Base-by-base conservation (phyloP, 2,113 vertebrate genomes). In the Aegithalos caudatus region DNA sequence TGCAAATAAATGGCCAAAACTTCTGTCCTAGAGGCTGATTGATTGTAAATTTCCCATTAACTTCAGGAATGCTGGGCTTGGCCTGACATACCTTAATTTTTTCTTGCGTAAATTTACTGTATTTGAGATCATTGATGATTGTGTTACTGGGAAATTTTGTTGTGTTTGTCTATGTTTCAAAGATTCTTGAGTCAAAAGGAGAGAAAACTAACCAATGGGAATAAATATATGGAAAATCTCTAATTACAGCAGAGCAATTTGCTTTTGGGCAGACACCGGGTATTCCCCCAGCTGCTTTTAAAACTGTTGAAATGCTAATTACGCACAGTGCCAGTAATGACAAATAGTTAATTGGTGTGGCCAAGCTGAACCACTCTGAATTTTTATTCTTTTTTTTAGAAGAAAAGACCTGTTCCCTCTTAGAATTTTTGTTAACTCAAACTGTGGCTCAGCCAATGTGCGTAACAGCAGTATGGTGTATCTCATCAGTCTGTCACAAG, bases 251-350 rank as follows among this genome's bases (percentile, higher is more conserved):
- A 86, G 42, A 90, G 77, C 74, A 88, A 67, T 96, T 92, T 90
- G 69, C 61, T 94, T 94, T 91, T 94, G 77, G 82, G 94, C 95
- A 96, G 94, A 95, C 89, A 92, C 92, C 31, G 86, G 76, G 89
- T 95, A 94, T 97, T 97, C 96, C 92, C 90, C 84, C 92, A 92
- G 85, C 95, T 93, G 92, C 87, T 92, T 87, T 91, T 93, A 62
- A 70, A 92, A 88, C 71, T 88, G 71, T 90, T 88, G 71, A 97
- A 90, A 95, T 95, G 86, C 93, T 88, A 81, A 94, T 92, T 92
- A 80, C 18, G 42, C 83, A 93, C 90, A 90, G 88, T 96, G 96
- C 92, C 91, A 71, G 10, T 94, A 82, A 84, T 51, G 90, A 91
- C 69, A 71, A 86, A 86, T 35, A 60, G 62, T 79, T 77, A 94